Conservation (phyloP, 2,797 vertebrate genomes). For the Botia kubotai region DNA sequence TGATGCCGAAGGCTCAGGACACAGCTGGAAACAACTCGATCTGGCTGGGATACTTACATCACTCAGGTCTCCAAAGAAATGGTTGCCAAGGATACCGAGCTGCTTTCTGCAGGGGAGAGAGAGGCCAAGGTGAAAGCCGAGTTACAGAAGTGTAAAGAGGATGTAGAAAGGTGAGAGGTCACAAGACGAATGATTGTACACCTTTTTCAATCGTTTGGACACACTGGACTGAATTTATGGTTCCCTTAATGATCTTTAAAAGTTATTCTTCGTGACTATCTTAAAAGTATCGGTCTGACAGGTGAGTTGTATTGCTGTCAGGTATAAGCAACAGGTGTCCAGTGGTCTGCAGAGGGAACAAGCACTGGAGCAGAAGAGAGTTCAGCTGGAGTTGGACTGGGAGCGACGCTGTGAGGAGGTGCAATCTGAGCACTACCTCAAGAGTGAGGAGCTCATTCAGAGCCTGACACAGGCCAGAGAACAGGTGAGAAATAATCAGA, state of each 20-base stretch:
- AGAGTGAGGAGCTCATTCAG: constrained; percentile 80
- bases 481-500: constrained; percentile 73
- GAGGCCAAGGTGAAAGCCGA: constrained; percentile 72
- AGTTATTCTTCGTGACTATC: not conserved
- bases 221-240: not conserved
- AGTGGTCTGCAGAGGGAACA: constrained; percentile 73
- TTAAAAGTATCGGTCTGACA: not conserved
- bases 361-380: constrained; percentile 75
- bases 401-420: constrained; percentile 76
- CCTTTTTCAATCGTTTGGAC: not conserved
- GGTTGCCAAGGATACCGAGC: constrained; percentile 77
- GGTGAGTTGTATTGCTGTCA: constrained; percentile 60
- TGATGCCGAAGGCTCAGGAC: constrained; percentile 70
- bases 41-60: constrained; percentile 76
- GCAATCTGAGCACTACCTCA: constrained; percentile 74
- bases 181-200: not conserved
- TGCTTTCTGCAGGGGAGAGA: constrained; percentile 70
- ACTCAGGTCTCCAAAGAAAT: constrained; percentile 75
- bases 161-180: constrained; percentile 75
- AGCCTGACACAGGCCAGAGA: constrained; percentile 75
- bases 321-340: constrained; percentile 82
- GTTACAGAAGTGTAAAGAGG: constrained; percentile 73
- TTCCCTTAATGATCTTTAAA: too few relatives aligned
- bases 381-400: constrained; percentile 83
- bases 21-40: constrained; percentile 69